Evolutionary conservation across 2,797 vertebrate genomes (phyloP), one percentile per base, ranked within the genome.

Genomic region (Sylvilagus floridanus): DNA sequence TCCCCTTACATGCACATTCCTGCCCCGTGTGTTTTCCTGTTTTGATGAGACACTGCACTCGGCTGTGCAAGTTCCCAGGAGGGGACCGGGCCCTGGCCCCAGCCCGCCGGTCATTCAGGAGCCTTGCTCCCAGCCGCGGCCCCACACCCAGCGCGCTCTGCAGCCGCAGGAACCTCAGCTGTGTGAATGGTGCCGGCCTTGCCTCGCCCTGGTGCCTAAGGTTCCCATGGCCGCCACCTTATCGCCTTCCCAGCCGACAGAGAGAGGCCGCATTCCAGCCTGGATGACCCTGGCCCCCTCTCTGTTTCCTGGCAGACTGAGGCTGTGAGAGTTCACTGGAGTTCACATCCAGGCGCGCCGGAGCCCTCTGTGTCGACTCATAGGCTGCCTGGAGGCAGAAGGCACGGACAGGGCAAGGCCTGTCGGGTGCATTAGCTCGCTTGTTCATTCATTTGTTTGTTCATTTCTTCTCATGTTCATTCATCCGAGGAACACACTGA

Each of bases 11-110:
- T 96, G 94, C 47, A 76, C 96, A 97, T 98, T 98, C 98, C 97
- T 98, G 66, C 94, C 96, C 95, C 57, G 1, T 98, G 97, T 98
- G 98, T 97, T 97, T 96, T 97, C 90, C 94, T 97, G 92, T 97
- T 98, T 97, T 98, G 98, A 97, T 98, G 96, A 98, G 97, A 96
- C 94, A 69, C 47, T 93, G 68, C 90, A 68, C 81, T 97, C 94
- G 97, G 96, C 97, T 2, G 11, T 71, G 72, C 75, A 88, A 69
- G 94, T 88, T 96, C 97, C 96, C 96, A 82, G 75, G 96, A 94
- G 97, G 91, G 94, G 90, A 28, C 90, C 4, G 21, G 88, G 94
- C 89, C 85, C 63, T 4, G 32, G 88, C 90, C 87, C 84, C 0
- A 2, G 77, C 89, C 68, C 28, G 92, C 81, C 32, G 6, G 68